Evolutionary conservation across 2,113 vertebrate species (phyloP).

Genomic region (Hippocampus abdominalis): DNA sequence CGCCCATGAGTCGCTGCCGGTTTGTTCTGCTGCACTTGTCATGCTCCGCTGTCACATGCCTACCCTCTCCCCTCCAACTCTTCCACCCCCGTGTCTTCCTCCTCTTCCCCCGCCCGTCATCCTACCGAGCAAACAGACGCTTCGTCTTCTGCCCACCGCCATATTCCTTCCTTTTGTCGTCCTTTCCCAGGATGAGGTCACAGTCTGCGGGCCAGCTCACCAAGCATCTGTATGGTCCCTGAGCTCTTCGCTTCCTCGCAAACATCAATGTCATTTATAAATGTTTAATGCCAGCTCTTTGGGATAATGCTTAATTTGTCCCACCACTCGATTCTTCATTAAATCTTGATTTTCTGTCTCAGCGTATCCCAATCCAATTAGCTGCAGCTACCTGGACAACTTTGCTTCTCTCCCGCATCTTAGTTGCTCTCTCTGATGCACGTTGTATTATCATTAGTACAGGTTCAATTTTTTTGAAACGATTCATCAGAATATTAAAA

Average conservation of each 20-base stretch:
- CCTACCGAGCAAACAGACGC: slow-evolving; percentile 55
- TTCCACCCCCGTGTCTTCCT: slow-evolving; percentile 34
- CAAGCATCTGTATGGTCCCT: slow-evolving; percentile 49
- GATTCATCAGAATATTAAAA: neutral
- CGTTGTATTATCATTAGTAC: neutral
- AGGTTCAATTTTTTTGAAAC: neutral
- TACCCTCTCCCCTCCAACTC: slow-evolving; percentile 36
- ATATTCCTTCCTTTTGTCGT: neutral
- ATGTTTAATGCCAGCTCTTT: slow-evolving; percentile 69
- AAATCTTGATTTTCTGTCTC: slow-evolving; percentile 92
- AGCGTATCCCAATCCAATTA: slow-evolving; percentile 82
- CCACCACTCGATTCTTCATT: slow-evolving; percentile 80
- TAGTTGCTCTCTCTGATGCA: neutral
- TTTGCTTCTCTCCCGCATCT: neutral
- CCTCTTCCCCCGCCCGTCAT: slow-evolving; percentile 17
- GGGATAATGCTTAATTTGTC: slow-evolving; percentile 72
- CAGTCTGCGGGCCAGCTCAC: slow-evolving; percentile 30
- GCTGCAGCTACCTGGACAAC: slow-evolving; percentile 75
- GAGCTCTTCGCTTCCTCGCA: slow-evolving; percentile 49
- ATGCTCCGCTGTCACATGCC: slow-evolving; percentile 47
- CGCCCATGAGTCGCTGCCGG: slow-evolving; percentile 60
- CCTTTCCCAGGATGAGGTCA: slow-evolving; percentile 29
- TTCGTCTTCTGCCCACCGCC: slow-evolving; percentile 50
- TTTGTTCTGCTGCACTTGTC: slow-evolving; percentile 72
- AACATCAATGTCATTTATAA: slow-evolving; percentile 71